phyloP scores from a whole-genome alignment of 2,888 invertebrate species.

The Idaea straminata region DNA sequence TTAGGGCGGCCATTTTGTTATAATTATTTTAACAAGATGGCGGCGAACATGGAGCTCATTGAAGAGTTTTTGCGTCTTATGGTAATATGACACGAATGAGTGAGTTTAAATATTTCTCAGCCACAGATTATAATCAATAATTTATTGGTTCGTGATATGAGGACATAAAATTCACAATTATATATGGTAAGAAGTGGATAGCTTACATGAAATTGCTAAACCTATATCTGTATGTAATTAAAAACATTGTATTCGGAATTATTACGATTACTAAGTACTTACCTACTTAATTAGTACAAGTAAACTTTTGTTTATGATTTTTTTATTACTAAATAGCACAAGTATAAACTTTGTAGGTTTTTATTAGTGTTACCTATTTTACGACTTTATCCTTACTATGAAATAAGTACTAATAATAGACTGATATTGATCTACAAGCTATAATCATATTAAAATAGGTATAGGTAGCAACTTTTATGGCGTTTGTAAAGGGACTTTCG shows the following conservation, averaged over 20 bases:
- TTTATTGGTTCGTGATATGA: background rate
- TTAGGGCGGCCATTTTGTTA: constrained; percentile 63
- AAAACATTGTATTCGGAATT: background rate
- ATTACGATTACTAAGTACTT: background rate
- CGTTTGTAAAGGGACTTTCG: no score
- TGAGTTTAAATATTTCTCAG: constrained; percentile 24
- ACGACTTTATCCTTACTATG: no score
- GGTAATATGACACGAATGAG: constrained; percentile 32
- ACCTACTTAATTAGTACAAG: background rate
- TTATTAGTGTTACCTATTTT: no score
- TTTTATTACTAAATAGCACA: no score
- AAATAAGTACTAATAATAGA: no score
- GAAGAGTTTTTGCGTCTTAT: constrained; percentile 47
- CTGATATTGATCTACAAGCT: no score
- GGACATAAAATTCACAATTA: background rate
- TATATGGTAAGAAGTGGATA: constrained; percentile 2
- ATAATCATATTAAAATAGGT: no score
- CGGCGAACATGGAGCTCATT: constrained; percentile 59
- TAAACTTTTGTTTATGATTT: no score
- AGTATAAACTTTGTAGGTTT: no score
- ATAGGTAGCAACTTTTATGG: no score
- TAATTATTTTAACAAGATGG: constrained; percentile 64
- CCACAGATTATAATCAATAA: constrained; percentile 21
- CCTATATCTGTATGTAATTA: background rate
- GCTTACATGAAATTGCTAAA: background rate